Evolutionary conservation across 2,113 vertebrate genomes (phyloP).

Genomic region (Psophia crepitans): DNA sequence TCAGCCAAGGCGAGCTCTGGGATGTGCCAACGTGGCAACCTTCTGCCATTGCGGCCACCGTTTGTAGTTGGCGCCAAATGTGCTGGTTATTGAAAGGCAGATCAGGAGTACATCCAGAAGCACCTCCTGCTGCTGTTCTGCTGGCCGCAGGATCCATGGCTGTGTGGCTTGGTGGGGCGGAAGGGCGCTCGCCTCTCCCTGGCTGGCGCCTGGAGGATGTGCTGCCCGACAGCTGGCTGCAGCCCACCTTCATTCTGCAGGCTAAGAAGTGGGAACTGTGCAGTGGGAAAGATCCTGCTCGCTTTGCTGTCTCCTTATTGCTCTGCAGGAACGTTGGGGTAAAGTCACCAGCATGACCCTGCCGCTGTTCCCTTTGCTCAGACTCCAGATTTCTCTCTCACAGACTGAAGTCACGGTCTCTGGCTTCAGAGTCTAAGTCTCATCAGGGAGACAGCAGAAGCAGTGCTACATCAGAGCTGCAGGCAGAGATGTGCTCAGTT

Average conservation of each 20-base stretch:
- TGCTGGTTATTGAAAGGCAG: accelerated
- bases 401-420: not conserved
- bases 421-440: not conserved
- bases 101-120: not conserved
- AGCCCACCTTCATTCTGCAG: not conserved
- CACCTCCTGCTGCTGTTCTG: not conserved
- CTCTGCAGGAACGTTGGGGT: not conserved
- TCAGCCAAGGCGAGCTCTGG: not conserved
- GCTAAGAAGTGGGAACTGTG: not conserved
- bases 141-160: accelerated
- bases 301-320: not conserved
- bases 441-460: not conserved
- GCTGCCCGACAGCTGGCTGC: not conserved
- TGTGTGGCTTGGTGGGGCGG: not conserved
- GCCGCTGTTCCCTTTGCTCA: not conserved
- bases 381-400: not conserved
- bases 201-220: accelerated
- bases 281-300: not conserved
- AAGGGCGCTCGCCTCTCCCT: not conserved
- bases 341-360: not conserved
- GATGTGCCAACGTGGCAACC: accelerated
- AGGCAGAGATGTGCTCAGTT: not conserved
- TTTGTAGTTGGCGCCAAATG: not conserved
- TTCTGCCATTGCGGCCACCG: accelerated
- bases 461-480: not conserved